Percentiles rank a stretch among this genome's conserved stretches.
Conservation (phyloP, 2,888 invertebrate genomes). For the Acronicta leporina region DNA sequence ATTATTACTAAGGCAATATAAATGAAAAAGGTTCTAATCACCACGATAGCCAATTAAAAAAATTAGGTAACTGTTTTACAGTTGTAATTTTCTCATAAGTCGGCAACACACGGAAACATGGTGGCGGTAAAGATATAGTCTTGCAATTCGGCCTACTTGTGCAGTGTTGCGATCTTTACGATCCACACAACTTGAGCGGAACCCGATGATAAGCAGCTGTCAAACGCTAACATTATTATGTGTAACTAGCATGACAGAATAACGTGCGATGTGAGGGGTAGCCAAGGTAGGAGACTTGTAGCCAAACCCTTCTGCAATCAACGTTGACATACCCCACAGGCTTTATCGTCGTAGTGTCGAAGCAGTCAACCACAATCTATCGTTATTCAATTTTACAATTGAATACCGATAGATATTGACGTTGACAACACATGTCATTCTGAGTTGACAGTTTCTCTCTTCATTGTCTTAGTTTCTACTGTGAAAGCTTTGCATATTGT, state of each 20-base stretch:
- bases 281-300: too few relatives aligned
- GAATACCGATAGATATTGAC: background rate
- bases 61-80: constrained; percentile 15
- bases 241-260: constrained; percentile 15
- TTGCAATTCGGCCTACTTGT: constrained; percentile 46
- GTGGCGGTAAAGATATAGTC: constrained; percentile 21
- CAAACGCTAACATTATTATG: constrained; percentile 32
- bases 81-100: constrained; percentile 24
- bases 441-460: constrained; percentile 16
- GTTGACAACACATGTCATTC: constrained; percentile 7
- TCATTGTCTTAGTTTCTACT: constrained; percentile 5
- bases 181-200: constrained; percentile 32
- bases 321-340: constrained; percentile 17
- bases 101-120: constrained; percentile 38
- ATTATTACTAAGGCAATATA: background rate
- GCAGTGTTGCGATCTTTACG: constrained; percentile 41
- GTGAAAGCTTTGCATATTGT: background rate
- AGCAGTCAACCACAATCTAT: constrained; percentile 16
- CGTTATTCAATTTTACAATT: constrained; percentile 8
- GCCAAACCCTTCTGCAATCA: constrained; percentile 27
- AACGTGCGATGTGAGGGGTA: constrained; percentile 38
- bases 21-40: background rate
- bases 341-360: constrained; percentile 31
- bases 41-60: constrained; percentile 11
- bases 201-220: constrained; percentile 46